Base-by-base conservation (phyloP, 2,888 invertebrate species). In the Galerucella pusilla region DNA sequence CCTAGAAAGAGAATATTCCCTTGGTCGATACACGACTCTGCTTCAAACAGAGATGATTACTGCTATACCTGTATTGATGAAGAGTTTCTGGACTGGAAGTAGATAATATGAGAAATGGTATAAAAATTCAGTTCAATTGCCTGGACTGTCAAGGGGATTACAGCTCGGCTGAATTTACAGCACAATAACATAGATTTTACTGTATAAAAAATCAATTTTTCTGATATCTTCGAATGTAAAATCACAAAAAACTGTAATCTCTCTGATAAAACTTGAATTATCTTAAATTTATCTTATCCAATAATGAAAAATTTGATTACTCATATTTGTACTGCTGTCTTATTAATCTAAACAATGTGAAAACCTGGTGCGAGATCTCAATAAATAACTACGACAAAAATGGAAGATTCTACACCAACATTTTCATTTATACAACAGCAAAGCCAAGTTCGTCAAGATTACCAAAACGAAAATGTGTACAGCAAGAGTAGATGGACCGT, bases 381-480 rank as follows among this genome's bases (percentile, higher is more conserved):
- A 61, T n/a, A 25, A n/a, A 46, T 9, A 20, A 1, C 20, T 20
- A 20, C 12, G 16, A 45, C 1, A 10, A 66, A 65, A 54, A 67
- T 72, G 66, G 49, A 65, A 9, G 57, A 65, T 46, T 14, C 9
- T n/a, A 14, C 35, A 42, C 35, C 35, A 7, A 42, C 35, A 42
- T 7, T 45, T 4, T 45, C 72, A 14, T 72, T 72, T 60, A 72
- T 74, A 5, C 35, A 59, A 16, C 14, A 59, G 60, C 74, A 74
- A 45, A 68, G 67, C 49, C 12, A 61, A 73, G 46, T 69, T 28
- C 69, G 68, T 11, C 16, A 52, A 3, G 73, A 73, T 12, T 72
- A 57, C 49, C 3, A 3, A n/a, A 59, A 64, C 12, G 69, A 64
- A 65, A 52, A 63, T 57, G n/a, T 11, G 16, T 60, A 45, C 7